A percentile compares a stretch with the other conserved stretches of the same genome.
Conservation (phyloP, 2,797 vertebrate species). For the Nyctalus aviator region DNA sequence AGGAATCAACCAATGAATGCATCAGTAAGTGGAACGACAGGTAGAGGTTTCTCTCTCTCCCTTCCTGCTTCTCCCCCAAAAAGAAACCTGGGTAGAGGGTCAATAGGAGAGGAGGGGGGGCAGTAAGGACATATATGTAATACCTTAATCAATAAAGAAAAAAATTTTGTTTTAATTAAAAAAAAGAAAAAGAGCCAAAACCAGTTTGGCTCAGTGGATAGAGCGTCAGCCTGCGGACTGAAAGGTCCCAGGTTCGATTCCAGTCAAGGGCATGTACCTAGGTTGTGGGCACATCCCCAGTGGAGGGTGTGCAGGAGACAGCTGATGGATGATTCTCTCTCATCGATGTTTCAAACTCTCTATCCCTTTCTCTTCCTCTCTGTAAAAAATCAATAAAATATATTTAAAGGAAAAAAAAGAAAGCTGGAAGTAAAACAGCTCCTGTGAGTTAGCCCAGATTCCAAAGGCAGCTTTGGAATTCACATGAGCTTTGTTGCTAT, state of each 20-base stretch:
- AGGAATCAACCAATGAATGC: background rate
- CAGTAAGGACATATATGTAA: too few relatives aligned
- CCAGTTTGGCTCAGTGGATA: too few relatives aligned
- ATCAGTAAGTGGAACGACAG: background rate
- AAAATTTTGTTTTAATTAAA: background rate
- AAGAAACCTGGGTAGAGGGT: background rate
- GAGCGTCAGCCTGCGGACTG: too few relatives aligned
- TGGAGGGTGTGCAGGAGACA: too few relatives aligned
- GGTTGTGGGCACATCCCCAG: too few relatives aligned
- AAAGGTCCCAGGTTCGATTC: too few relatives aligned
- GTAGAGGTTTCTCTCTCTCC: background rate
- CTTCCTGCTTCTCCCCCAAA: background rate
- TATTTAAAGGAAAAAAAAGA: background rate
- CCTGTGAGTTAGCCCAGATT: background rate
- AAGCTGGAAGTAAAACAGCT: background rate
- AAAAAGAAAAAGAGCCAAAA: background rate
- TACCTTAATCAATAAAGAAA: too few relatives aligned
- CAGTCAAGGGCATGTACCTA: too few relatives aligned
- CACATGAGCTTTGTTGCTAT: fast-evolving
- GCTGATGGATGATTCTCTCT: too few relatives aligned
- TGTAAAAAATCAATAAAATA: too few relatives aligned
- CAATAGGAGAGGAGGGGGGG: fast-evolving
- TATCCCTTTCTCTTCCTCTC: too few relatives aligned
- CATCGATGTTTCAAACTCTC: too few relatives aligned
- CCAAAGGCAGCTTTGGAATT: background rate